Base-by-base conservation (phyloP, 1,140 invertebrate species). In the Calephelis nemesis region DNA sequence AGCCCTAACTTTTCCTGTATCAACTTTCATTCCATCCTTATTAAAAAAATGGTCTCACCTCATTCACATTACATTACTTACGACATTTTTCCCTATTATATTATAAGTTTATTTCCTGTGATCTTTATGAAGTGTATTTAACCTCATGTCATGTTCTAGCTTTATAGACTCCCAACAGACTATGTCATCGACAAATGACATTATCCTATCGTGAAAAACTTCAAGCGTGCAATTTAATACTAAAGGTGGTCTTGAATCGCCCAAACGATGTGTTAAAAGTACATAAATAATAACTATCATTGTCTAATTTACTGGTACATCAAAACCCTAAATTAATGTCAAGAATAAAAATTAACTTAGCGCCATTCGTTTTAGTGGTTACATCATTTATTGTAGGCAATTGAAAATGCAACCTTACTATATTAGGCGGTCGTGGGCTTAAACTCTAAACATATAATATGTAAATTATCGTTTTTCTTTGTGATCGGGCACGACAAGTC, bases 211-310 rank as follows among this genome's bases (percentile, higher is more conserved):
- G 42, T 77, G 75, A 68, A 77, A 77, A 8, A 77, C 67, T 60
- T 77, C 73, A n/a, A 64, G 19, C 0, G 73, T 71, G 65, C 71
- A 74, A 52, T 66, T 75, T n/a, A 77, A 63, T 19, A 77, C 78
- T 66, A 73, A 82, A 42, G 76, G 76, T 62, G 77, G 72, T n/a
- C 76, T 54, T 40, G 54, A 54, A 75, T 30, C 79, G 49, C 9
- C 79, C 79, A 67, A 81, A 83, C 13, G 75, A 73, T 54, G 79
- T 75, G 15, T 52, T 60, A 67, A 74, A 76, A 45, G 75, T 75
- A 71, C 67, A 70, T 30, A 73, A 62, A 48, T 77, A 65, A 19
- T 65, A 68, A 49, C 75, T 76, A 6, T 69, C 65, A n/a, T 69
- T 47, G 66, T 77, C 72, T 62, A 74, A n/a, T 19, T 69, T 19